Evolutionary conservation across 2,888 invertebrate species (phyloP).

Genomic region (Epirrhoe tristata): DNA sequence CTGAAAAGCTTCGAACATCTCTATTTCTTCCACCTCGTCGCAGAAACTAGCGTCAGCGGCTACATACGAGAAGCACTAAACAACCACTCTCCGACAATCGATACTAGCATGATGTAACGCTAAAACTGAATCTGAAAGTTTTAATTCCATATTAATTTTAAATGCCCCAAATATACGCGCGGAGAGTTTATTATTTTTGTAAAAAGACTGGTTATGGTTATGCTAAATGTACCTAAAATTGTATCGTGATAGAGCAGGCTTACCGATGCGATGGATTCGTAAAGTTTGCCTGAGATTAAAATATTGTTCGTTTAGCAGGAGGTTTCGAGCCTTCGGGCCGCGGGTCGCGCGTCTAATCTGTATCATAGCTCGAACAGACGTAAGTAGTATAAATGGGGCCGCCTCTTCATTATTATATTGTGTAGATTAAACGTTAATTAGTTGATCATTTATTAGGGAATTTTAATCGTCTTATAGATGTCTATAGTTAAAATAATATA

Average conservation of each 20-base stretch:
- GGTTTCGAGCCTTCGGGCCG: constrained; percentile 17
- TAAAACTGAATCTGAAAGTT: constrained; percentile 28
- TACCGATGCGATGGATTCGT: constrained; percentile 31
- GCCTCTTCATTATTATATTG: constrained; percentile 76
- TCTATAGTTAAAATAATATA: constrained; percentile 69
- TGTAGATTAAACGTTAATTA: constrained; percentile 62
- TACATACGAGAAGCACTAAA: constrained; percentile 92
- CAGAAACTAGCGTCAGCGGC: constrained; percentile 93
- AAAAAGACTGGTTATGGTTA: constrained; percentile 43
- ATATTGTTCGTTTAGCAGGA: constrained; percentile 29
- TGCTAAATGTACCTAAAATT: constrained; percentile 46
- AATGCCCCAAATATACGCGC: constrained; percentile 44
- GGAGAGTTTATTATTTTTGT: constrained; percentile 39
- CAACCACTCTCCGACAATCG: constrained; percentile 85
- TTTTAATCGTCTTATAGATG: constrained; percentile 71
- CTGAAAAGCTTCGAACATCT: constrained; percentile 97
- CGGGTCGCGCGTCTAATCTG: constrained; percentile 26
- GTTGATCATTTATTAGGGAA: constrained; percentile 72
- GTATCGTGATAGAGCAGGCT: constrained; percentile 43
- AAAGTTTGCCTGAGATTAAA: constrained; percentile 34
- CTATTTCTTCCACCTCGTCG: constrained; percentile 96
- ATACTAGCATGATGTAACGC: constrained; percentile 63
- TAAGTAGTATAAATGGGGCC: constrained; percentile 78
- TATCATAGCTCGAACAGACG: constrained; percentile 36
- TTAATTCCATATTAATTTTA: constrained; percentile 47